Evolutionary conservation across 2,113 vertebrate genomes (phyloP).

Genomic region (Macquaria australasica): DNA sequence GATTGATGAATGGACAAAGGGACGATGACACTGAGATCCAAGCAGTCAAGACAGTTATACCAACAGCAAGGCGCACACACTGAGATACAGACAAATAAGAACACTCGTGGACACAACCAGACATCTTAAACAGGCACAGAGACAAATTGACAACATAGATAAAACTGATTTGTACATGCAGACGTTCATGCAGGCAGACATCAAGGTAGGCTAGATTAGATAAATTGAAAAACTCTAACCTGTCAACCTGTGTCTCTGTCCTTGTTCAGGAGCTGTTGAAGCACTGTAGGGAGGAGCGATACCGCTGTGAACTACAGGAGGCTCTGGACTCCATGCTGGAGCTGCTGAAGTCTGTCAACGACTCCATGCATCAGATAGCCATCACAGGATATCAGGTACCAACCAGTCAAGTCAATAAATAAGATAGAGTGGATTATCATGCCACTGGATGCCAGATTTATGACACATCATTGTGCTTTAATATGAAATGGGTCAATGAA

Average conservation of each 20-base stretch:
- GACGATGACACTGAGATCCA: not conserved
- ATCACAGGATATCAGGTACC: constrained; percentile 95
- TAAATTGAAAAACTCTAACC: constrained; percentile 19
- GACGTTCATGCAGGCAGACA: constrained; percentile 1
- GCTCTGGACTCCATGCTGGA: constrained; percentile 94
- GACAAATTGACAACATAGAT: not conserved
- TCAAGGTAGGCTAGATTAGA: constrained; percentile 20
- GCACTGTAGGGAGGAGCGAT: constrained; percentile 88
- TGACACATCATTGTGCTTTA: not conserved
- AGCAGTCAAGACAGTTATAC: not conserved
- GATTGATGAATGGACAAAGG: constrained; percentile 9
- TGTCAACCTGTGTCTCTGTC: constrained; percentile 45
- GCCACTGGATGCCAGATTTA: not conserved
- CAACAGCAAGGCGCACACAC: not conserved
- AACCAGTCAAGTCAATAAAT: not conserved
- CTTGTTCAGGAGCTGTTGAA: constrained; percentile 92
- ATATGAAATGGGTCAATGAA: not conserved
- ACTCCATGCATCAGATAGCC: constrained; percentile 98
- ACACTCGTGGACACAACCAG: not conserved
- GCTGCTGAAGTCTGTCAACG: constrained; percentile 96
- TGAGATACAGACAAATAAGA: not conserved
- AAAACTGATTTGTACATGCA: not conserved
- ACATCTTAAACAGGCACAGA: not conserved
- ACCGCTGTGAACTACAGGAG: constrained; percentile 89
- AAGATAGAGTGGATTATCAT: not conserved